Evolutionary conservation across 1,140 invertebrate species (phyloP).

Genomic region (Pseudomyrmex cubaensis): DNA sequence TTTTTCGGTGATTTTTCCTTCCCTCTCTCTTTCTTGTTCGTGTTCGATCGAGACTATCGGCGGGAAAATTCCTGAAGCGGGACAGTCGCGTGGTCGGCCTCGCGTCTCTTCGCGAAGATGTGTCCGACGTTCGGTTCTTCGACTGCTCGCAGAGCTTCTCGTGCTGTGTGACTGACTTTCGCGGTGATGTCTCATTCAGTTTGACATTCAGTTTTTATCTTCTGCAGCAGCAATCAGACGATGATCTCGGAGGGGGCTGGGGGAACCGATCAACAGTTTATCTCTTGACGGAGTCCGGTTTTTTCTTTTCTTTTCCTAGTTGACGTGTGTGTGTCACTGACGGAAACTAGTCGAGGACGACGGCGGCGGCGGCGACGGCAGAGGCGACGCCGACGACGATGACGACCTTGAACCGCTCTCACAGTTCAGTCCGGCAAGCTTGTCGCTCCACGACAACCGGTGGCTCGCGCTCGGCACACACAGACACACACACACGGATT

Average conservation of each 20-base stretch:
- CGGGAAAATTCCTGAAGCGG: not conserved
- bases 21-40: conserved; percentile 38
- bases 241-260: not conserved
- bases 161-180: conserved; percentile 3
- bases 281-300: not conserved
- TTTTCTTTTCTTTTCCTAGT: not conserved
- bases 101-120: conserved; percentile 41
- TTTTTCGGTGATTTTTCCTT: not conserved
- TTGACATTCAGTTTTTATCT: not conserved
- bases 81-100: conserved; percentile 28
- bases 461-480: conserved; percentile 67
- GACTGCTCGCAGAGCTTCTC: not conserved
- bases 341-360: conserved; percentile 13
- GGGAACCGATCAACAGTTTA: not conserved
- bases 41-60: conserved; percentile 24
- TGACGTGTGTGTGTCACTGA: conserved; percentile 29
- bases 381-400: not conserved
- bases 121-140: not conserved
- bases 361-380: not conserved
- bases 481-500: conserved; percentile 69
- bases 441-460: conserved; percentile 40
- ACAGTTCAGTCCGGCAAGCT: conserved; percentile 23
- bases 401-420: conserved; percentile 62
- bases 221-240: conserved; percentile 6
- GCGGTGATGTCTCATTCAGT: conserved; percentile 30